A percentile compares a stretch with the other conserved stretches of the same genome.
These are phyloP conservation scores for Myiozetetes cayanensis DNA, from an alignment of 2,113 vertebrate genomes.

Conservation along the genomic window DNA sequence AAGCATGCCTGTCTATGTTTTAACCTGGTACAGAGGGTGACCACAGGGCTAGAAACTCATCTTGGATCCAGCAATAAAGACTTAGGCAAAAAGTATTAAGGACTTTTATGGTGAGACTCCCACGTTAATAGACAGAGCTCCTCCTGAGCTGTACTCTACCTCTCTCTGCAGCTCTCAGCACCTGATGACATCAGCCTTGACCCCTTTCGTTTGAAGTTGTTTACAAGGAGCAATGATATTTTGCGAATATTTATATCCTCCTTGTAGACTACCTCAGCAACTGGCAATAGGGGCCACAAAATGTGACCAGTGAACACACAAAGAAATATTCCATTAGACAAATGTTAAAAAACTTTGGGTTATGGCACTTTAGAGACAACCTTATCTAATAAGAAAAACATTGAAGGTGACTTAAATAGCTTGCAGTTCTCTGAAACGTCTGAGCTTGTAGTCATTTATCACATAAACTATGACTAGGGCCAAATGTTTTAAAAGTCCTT, in stretches of 20 bases:
- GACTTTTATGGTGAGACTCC: not conserved
- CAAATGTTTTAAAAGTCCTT: not conserved
- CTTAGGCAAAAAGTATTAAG: not conserved
- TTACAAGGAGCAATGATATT: not conserved
- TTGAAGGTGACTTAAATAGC: not conserved
- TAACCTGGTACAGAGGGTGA: not conserved
- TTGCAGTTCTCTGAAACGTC: not conserved
- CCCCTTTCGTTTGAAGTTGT: not conserved
- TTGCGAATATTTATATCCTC: not conserved
- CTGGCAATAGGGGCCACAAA: not conserved
- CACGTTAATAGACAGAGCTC: not conserved
- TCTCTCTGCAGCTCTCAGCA: not conserved
- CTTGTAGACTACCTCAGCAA: not conserved
- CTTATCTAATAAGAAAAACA: not conserved
- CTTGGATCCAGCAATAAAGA: not conserved
- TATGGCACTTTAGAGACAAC: not conserved
- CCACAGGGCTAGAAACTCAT: not conserved
- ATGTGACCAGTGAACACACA: not conserved
- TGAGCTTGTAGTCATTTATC: not conserved
- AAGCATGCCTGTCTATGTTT: not conserved
- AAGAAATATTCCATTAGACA: not conserved
- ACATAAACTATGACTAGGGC: not conserved
- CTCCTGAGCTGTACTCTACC: not conserved
- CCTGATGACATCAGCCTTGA: not conserved
- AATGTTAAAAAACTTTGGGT: not conserved